Evolutionary conservation across 2,888 invertebrate genomes (phyloP), one percentile per base, ranked within the genome.

Genomic region (Drosophila ochracea): DNA sequence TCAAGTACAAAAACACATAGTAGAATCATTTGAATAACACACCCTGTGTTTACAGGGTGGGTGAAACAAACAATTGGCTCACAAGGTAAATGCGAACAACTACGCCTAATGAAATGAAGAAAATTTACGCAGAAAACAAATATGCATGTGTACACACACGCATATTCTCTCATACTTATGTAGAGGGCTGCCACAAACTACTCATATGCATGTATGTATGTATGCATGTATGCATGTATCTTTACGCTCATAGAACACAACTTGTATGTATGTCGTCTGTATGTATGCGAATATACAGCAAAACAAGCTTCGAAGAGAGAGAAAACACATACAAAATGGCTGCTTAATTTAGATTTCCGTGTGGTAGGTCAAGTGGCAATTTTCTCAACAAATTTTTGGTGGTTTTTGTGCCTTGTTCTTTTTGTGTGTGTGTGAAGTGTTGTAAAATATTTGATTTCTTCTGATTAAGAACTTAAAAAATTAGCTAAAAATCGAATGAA

Each of bases 351-450:
- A 85, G 84, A 88, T 79, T 85, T 82, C 49, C 80, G 80, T 89
- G 89, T 75, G 89, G 89, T 88, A 89, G 89, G 89, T 89, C 89
- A 87, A 88, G 88, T 85, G 85, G 80, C 76, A 83, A 87, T 82
- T 81, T 84, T 79, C 85, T 68, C 82, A 78, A 74, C 66, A 50
- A 76, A 73, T 74, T 73, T 74, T 58, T 47, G 43, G 53, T 41
- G 25, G 6, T 53, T 41, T 55, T 47, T 47, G 53, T 28, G 37
- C 1, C 1, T 9, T 25, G 25, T 47, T 25, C 21, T 13, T 16
- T 47, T 16, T 21, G 25, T 21, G 13, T 5, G 16, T 30, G 31
- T 21, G 19, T 21, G 19, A 28, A 60, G 35, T 60, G 6, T 19
- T 60, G 28, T 50, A 50, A 25, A 47, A 30, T 10, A 28, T 50